Evolutionary conservation across 2,113 vertebrate species (phyloP).

Genomic region (Fregata magnificens): DNA sequence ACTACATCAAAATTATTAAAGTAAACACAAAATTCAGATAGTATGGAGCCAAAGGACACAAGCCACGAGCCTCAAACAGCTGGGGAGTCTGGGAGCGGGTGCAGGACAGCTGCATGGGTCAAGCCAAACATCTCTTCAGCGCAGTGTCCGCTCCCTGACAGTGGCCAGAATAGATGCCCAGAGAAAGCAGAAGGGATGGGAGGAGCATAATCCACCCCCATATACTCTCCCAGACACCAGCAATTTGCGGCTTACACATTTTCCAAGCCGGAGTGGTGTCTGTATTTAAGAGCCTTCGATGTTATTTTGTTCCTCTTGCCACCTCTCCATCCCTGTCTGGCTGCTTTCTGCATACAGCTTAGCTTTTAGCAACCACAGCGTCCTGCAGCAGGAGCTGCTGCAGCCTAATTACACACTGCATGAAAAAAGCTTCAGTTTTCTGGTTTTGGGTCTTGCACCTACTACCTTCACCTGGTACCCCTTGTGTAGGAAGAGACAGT

Average conservation of each 20-base stretch:
- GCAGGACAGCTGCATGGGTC: background rate
- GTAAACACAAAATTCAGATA: background rate
- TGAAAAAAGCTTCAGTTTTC: background rate
- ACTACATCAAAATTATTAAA: background rate
- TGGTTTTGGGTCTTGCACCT: background rate
- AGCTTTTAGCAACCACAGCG: background rate
- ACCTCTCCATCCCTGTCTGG: background rate
- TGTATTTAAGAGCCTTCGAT: background rate
- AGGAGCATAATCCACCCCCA: background rate
- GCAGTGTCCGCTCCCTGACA: background rate
- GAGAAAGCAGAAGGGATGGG: background rate
- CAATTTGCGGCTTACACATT: background rate
- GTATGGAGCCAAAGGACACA: background rate
- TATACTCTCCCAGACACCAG: background rate
- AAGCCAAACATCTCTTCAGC: background rate
- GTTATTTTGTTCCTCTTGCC: background rate
- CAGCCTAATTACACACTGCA: background rate
- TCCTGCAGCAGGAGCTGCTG: background rate
- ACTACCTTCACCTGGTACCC: background rate
- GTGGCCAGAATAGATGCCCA: background rate
- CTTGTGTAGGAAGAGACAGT: background rate
- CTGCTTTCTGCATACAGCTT: background rate
- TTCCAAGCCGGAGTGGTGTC: background rate
- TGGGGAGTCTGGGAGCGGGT: background rate
- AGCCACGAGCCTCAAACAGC: background rate